phyloP scores from a whole-genome alignment of 2,797 vertebrate genomes.

The Hoplostethus atlanticus region DNA sequence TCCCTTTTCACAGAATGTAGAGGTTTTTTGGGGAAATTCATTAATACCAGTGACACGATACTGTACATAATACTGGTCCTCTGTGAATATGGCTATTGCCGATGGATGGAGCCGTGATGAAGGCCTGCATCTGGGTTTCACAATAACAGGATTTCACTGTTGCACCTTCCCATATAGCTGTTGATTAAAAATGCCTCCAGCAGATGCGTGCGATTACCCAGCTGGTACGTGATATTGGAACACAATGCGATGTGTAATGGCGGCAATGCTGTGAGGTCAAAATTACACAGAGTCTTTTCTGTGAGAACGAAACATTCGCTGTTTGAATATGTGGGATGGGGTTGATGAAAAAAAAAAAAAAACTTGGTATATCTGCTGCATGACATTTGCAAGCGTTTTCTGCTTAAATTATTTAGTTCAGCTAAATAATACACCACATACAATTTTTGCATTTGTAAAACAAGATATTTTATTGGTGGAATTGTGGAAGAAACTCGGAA shows the following conservation, averaged over 20 bases:
- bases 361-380: background rate
- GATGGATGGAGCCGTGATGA: background rate
- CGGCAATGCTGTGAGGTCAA: slow-evolving; percentile 18
- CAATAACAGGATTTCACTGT: slow-evolving; percentile 68
- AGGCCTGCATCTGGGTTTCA: slow-evolving; percentile 64
- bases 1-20: slow-evolving; percentile 26
- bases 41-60: slow-evolving; percentile 43
- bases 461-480: too few relatives aligned
- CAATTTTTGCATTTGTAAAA: too few relatives aligned
- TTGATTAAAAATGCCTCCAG: slow-evolving; percentile 80
- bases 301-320: too few relatives aligned
- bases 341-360: background rate
- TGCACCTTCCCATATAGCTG: slow-evolving; percentile 62
- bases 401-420: too few relatives aligned
- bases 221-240: slow-evolving; percentile 72
- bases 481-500: too few relatives aligned
- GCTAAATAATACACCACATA: too few relatives aligned
- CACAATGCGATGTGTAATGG: slow-evolving; percentile 53
- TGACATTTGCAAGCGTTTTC: too few relatives aligned
- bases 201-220: slow-evolving; percentile 72
- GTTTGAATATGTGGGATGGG: too few relatives aligned
- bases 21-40: slow-evolving; percentile 55
- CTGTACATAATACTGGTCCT: slow-evolving; percentile 41
- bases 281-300: slow-evolving; percentile 31
- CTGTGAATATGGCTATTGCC: slow-evolving; percentile 60